Percentiles rank a stretch among this genome's conserved stretches.
These are phyloP conservation scores for Hypsibius dujardini DNA, from an alignment of 1,140 invertebrate genomes.

Conservation along the genomic window DNA sequence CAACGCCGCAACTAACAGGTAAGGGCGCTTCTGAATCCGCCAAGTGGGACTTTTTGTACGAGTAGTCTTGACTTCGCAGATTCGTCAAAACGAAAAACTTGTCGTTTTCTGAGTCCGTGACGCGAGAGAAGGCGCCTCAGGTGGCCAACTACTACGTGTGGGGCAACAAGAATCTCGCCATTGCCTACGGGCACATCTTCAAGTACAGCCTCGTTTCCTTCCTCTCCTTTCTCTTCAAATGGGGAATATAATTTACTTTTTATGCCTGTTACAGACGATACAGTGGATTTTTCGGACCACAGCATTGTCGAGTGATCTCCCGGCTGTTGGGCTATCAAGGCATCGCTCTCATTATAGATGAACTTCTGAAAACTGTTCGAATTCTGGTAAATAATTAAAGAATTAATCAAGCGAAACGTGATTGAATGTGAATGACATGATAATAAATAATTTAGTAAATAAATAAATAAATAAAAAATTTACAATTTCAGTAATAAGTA, in stretches of 20 bases:
- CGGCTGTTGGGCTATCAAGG: conserved; percentile 90
- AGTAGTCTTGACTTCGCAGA: conserved; percentile 36
- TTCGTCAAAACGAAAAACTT: conserved; percentile 71
- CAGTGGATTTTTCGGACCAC: conserved; percentile 64
- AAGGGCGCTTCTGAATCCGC: too few relatives aligned
- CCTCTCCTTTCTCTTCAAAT: too few relatives aligned
- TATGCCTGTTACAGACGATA: conserved; percentile 12
- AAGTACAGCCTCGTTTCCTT: conserved; percentile 22
- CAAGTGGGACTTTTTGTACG: too few relatives aligned
- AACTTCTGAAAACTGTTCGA: conserved; percentile 81
- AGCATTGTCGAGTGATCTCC: conserved; percentile 80
- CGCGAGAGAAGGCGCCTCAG: conserved; percentile 73
- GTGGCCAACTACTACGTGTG: conserved; percentile 83
- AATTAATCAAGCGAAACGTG: too few relatives aligned
- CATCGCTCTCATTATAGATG: conserved; percentile 92
- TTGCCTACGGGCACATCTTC: conserved; percentile 27
- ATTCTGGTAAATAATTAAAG: conserved; percentile 48
- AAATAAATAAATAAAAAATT: too few relatives aligned
- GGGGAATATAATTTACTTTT: too few relatives aligned
- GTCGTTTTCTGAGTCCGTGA: conserved; percentile 55
- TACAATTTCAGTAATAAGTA: too few relatives aligned
- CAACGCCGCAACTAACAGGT: conserved; percentile 91
- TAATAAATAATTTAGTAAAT: too few relatives aligned
- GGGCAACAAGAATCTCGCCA: conserved; percentile 58
- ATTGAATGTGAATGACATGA: too few relatives aligned